Base-by-base conservation (phyloP, 2,888 invertebrate species). In the Scelioninae gen. 1 region DNA sequence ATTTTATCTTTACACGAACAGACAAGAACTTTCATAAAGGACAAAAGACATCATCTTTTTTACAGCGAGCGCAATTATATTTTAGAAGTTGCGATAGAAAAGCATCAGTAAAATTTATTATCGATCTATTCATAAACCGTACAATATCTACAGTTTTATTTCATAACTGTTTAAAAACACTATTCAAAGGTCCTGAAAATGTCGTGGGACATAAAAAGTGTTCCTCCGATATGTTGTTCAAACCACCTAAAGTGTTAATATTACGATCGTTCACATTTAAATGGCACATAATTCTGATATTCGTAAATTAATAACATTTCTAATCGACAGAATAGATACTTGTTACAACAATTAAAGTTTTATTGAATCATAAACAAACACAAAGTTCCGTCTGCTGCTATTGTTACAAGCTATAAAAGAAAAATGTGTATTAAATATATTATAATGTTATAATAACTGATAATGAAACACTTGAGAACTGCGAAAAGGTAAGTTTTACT, bases 1-100 rank as follows among this genome's bases (percentile, higher is more conserved):
- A 75, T 65, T 65, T 62, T 31, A 45, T 31, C 55, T 63, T 63
- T 31, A 55, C 65, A 65, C 45, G 40, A 65, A 47, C 58, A 65
- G 58, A 56, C 10, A 13, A 56, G 16, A 49, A 15, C 47, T 71
- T 74, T 63, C 45, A 63, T 74, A 62, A 63, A 74, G 34, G 23
- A 55, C 45, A 47, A 58, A 13, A 29, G 40, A 60, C 53, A 53
- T 13, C 40, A 53, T 38, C 32, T 72, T 40, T 72, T 60, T 60
- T 49, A 3, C 11, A 49, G 5, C 49, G 5, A n/a, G 16, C 32
- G 49, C 7, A 32, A 51, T 43, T 71, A 72, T n/a, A n/a, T 62
- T 60, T 43, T 60, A 60, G 62, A 72, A 60, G 40, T 51, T 62
- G 40, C 40, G 47, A 58, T 56, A 15, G 47, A 31, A 38, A 38